phyloP scores from a whole-genome alignment of 2,797 vertebrate genomes.

The Pempheris klunzingeri region DNA sequence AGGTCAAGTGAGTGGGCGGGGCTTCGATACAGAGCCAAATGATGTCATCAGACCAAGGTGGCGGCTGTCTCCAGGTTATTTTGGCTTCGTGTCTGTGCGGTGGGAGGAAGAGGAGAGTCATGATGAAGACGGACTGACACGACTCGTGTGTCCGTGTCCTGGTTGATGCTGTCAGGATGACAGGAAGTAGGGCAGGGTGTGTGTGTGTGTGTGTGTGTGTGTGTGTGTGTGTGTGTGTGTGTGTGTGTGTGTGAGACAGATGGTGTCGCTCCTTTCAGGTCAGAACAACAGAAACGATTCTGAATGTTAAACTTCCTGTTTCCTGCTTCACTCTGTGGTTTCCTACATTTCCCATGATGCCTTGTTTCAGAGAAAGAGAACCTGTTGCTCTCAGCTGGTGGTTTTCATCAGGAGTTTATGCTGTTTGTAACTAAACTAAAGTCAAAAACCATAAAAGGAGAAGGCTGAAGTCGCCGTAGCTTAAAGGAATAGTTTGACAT shows the following conservation, averaged over 20 bases:
- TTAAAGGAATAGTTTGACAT: background rate
- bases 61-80: no score
- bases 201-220: slow-evolving; percentile 38
- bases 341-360: slow-evolving; percentile 33
- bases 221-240: slow-evolving; percentile 7
- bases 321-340: background rate
- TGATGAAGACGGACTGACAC: slow-evolving; percentile 8
- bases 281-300: background rate
- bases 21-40: no score
- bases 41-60: no score
- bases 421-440: background rate
- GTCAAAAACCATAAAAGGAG: no score
- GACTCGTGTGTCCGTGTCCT: slow-evolving; percentile 39
- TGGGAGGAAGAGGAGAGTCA: no score
- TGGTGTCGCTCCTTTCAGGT: slow-evolving; percentile 27
- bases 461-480: background rate
- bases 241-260: slow-evolving; percentile 32
- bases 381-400: background rate
- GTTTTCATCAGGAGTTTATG: background rate
- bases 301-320: background rate
- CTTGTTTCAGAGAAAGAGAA: background rate
- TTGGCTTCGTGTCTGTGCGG: no score
- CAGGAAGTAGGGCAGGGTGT: slow-evolving; percentile 39
- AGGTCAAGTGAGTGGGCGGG: no score
- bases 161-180: slow-evolving; percentile 39